Base-by-base conservation (phyloP, 2,888 invertebrate genomes). In the Hypselothyrea guttata region DNA sequence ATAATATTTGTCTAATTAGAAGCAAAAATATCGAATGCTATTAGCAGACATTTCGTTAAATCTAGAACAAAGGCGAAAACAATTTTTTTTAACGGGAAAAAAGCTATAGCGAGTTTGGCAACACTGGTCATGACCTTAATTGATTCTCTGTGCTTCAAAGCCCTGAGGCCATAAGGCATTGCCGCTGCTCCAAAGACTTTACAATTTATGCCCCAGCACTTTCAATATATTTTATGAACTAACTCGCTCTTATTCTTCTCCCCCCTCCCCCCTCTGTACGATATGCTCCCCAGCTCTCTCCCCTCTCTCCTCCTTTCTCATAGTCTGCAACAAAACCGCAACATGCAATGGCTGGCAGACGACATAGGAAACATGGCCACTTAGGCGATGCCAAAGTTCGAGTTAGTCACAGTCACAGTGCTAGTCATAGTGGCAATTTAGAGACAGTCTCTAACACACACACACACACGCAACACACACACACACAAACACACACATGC, bases 171-270 rank as follows among this genome's bases (percentile, higher is more conserved):
- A 58, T 70, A 45, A 53, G 37, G 35, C 49, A 55, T 40, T 73
- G 65, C 57, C 46, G 53, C 18, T 53, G 42, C 38, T 42, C 38
- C 49, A 40, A 22, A 22, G 22, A 22, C 22, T 22, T 22, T 22
- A 4, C 53, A 82, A 79, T 79, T 79, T 75, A 75, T 85, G 84
- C 64, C 22, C 62, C 55, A 65, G 60, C 73, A 49, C 70, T 72
- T 70, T 71, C 53, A 82, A 83, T 83, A 72, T 79, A 78, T 83
- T 78, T 71, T 62, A 84, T 69, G 79, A 66, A 63, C 18, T 41
- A 28, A 7, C 30, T 30, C 13, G 7, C 34, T 34, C 34, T 34
- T n/a, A 9, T 5, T 5, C 22, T 5, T 22, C 22, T 5, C 22
- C 22, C 22, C 22, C 22, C 22, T 22, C 22, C 22, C 22, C 22